These are phyloP conservation scores for Halocynthia aurantium DNA, from an alignment of 23 tunicate species.

Conservation along the genomic window DNA sequence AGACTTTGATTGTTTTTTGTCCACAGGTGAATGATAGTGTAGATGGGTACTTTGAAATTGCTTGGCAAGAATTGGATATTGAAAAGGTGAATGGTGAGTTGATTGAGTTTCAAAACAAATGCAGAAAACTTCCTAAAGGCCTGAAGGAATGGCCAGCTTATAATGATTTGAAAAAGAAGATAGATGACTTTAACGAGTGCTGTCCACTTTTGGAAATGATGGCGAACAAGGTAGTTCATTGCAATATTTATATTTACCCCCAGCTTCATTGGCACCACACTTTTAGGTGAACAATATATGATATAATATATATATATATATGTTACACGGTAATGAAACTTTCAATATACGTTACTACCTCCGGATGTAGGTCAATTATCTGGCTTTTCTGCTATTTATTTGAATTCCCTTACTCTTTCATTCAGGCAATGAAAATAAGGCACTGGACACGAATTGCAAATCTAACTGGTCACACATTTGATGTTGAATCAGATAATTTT, in stretches of 20 bases:
- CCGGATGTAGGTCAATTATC: too few species aligned
- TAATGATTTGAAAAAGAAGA: conserved; percentile 72
- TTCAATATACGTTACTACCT: too few species aligned
- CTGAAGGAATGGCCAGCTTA: conserved; percentile 86
- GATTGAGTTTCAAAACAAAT: conserved; percentile 85
- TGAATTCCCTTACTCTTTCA: too few species aligned
- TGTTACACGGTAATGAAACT: too few species aligned
- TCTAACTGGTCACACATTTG: conserved; percentile 70
- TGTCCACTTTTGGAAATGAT: conserved; percentile 94
- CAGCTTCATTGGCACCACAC: too few species aligned
- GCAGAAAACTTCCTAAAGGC: conserved; percentile 85
- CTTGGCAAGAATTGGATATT: conserved; percentile 89
- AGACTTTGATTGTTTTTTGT: neutral
- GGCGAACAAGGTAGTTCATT: conserved; percentile 62
- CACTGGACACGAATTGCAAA: conserved; percentile 90
- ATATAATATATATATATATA: too few species aligned
- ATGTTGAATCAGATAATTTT: conserved; percentile 87
- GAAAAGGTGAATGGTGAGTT: conserved; percentile 74
- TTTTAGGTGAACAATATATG: too few species aligned
- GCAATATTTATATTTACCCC: neutral
- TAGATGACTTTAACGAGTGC: conserved; percentile 93
- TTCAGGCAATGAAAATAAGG: conserved; percentile 76
- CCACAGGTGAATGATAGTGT: conserved; percentile 70
- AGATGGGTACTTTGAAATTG: conserved; percentile 84
- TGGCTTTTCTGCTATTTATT: too few species aligned